phyloP scores from a whole-genome alignment of 1,140 invertebrate species.

The Zaprionus taronus region DNA sequence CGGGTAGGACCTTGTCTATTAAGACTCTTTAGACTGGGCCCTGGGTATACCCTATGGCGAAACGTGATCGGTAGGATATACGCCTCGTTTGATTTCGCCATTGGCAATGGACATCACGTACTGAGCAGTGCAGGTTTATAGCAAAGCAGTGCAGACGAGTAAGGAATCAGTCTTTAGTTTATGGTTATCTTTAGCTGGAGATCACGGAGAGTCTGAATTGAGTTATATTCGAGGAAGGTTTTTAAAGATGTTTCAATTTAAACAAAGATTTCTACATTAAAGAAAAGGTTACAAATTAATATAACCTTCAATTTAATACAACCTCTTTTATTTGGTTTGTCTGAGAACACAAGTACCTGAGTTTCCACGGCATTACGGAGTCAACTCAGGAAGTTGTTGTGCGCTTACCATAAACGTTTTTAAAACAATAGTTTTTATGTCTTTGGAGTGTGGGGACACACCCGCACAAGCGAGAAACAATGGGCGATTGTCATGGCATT shows the following conservation, averaged over 20 bases:
- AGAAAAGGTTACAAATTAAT: neutral
- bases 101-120: conserved; percentile 53
- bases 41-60: neutral
- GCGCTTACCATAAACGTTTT: conserved; percentile 28
- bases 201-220: conserved; percentile 24
- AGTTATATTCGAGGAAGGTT: neutral
- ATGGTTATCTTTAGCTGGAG: conserved; percentile 33
- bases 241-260: neutral
- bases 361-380: neutral
- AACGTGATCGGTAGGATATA: conserved; percentile 53
- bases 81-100: conserved; percentile 47
- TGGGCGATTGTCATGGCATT: conserved; percentile 35
- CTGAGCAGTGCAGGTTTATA: conserved; percentile 16
- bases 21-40: conserved; percentile 16
- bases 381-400: conserved; percentile 30
- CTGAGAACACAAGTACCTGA: neutral
- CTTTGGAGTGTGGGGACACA: conserved; percentile 30
- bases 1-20: neutral
- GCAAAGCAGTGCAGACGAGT: conserved; percentile 19
- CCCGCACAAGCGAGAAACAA: conserved; percentile 27
- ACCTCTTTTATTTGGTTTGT: neutral
- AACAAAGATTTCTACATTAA: neutral
- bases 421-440: conserved; percentile 23
- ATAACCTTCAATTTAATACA: conserved; percentile 1
- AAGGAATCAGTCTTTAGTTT: conserved; percentile 8